These are phyloP conservation scores for Polydrusus cervinus DNA, from an alignment of 2,888 invertebrate genomes.

Conservation along the genomic window DNA sequence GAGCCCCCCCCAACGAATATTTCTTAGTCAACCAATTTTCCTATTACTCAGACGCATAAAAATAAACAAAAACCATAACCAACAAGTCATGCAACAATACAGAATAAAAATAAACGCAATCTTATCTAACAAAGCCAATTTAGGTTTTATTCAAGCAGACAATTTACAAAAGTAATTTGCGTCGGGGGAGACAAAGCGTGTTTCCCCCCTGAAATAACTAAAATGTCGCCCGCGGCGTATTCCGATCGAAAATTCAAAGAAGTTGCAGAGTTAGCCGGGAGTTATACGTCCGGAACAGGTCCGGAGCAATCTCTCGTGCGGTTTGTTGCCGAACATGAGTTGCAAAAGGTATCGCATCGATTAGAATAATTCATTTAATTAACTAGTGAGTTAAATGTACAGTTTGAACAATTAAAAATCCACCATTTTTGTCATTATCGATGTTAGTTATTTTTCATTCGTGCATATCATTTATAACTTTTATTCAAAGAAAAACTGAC, in stretches of 20 bases:
- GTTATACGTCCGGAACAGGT: slow-evolving; percentile 51
- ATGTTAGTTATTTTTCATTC: no score
- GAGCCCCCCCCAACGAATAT: no score
- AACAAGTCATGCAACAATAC: not conserved
- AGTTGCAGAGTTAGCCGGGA: slow-evolving; percentile 46
- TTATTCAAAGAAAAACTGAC: no score
- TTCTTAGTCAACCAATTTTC: no score
- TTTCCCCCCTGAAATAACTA: slow-evolving; percentile 42
- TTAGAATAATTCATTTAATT: no score
- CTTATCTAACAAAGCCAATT: slow-evolving; percentile 25
- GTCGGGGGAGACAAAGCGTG: slow-evolving; percentile 19
- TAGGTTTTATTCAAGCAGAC: slow-evolving; percentile 1
- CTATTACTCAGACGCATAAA: no score
- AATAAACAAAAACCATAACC: no score
- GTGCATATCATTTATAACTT: no score
- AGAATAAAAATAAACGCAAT: slow-evolving; percentile 8
- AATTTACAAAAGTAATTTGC: slow-evolving; percentile 39
- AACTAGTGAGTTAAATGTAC: no score
- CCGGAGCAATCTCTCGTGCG: slow-evolving; percentile 25
- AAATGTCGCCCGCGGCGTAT: slow-evolving; percentile 46
- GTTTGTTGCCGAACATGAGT: slow-evolving; percentile 23
- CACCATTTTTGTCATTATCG: no score
- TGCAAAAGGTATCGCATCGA: not conserved
- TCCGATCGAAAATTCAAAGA: slow-evolving; percentile 47
- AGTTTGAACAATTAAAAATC: no score